Base-by-base conservation (phyloP, 1,140 invertebrate species). In the Gonatopus flavifemur region DNA sequence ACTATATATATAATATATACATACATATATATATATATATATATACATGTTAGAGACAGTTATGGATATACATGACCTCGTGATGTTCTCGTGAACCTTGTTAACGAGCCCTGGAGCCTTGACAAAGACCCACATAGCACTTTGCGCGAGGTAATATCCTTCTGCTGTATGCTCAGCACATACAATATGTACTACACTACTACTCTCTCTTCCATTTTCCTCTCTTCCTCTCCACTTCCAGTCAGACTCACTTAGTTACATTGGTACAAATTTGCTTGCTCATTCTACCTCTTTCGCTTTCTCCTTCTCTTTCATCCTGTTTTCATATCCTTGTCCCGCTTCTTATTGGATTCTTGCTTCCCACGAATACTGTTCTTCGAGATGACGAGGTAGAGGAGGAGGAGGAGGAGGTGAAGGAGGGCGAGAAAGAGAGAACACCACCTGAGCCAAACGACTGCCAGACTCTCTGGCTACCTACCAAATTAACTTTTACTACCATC, bases 401-500 rank as follows among this genome's bases (percentile, higher is more conserved):
- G 25, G 38, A 43, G 43, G 19, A 42, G 35, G 40, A 35, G 31
- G 18, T 16, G 19, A 33, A 4, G 6, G 9, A 16, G 45, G 36
- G 12, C 25, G 42, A 49, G 43, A 45, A 39, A 16, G 20, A 46
- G 24, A n/a, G n/a, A n/a, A n/a, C 66, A 53, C 63, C 71, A 74
- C 64, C 69, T 73, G 71, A 66, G 59, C 67, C 54, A 65, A 73
- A 74, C 60, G 67, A 67, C 65, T 67, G 45, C 31, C 49, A 20
- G 40, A n/a, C 25, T 35, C 36, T 51, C 55, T 59, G 59, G 62
- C 61, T 52, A 62, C 47, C 64, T 67, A 70, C 64, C 59, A 73
- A 76, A 74, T 76, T 76, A 76, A 76, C 71, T 74, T 73, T 75
- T 73, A 74, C 71, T 69, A 69, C 63, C 69, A 59, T 68, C 70